phyloP scores from a whole-genome alignment of 2,113 vertebrate genomes.

The Carlito syrichta region DNA sequence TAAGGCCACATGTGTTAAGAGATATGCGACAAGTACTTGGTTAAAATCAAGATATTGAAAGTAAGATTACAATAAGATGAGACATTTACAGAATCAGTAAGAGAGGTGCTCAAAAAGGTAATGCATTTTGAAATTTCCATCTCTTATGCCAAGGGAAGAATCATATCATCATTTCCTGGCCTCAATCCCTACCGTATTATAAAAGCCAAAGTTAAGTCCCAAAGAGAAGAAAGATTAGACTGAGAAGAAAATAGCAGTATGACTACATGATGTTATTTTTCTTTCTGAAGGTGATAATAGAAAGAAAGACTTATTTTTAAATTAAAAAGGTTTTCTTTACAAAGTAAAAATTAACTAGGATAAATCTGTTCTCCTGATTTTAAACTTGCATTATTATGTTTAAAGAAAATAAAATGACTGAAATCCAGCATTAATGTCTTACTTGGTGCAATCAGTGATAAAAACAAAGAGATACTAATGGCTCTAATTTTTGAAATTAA shows the following conservation, averaged over 20 bases:
- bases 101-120: not conserved
- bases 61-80: not conserved
- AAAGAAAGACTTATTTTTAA: not conserved
- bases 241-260: not conserved
- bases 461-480: not conserved
- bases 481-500: not conserved
- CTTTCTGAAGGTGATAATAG: not conserved
- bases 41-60: constrained; percentile 10
- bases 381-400: not conserved
- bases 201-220: not conserved
- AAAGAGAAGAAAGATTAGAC: not conserved
- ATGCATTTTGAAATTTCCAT: not conserved
- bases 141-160: not conserved
- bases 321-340: not conserved
- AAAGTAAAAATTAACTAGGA: not conserved
- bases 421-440: not conserved
- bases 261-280: not conserved
- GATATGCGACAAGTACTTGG: not conserved
- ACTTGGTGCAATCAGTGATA: not conserved
- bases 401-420: not conserved
- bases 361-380: not conserved
- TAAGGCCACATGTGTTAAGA: not conserved
- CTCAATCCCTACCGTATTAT: not conserved
- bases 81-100: not conserved
- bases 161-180: not conserved